Percentiles rank a stretch among this genome's conserved stretches.
These are phyloP conservation scores for Sciaenops ocellatus DNA, from an alignment of 2,797 vertebrate species.

Conservation along the genomic window DNA sequence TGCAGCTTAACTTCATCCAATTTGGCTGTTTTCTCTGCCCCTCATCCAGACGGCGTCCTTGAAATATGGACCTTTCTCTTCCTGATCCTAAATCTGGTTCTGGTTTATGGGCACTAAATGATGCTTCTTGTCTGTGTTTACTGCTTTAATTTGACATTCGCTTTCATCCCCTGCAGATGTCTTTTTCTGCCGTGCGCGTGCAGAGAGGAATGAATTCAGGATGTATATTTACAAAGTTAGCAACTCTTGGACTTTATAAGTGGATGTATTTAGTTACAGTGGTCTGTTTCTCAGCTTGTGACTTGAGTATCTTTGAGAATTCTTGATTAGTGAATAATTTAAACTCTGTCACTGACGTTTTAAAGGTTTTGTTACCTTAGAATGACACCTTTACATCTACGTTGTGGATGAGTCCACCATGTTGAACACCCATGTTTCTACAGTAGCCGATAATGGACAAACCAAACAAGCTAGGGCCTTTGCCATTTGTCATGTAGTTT, in stretches of 20 bases:
- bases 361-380: background rate
- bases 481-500: too few species aligned
- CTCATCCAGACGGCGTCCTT: slow-evolving; percentile 37
- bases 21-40: slow-evolving; percentile 52
- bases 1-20: slow-evolving; percentile 65
- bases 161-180: slow-evolving; percentile 44
- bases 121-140: slow-evolving; percentile 65
- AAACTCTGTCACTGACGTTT: background rate
- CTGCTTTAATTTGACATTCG: slow-evolving; percentile 55
- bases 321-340: background rate
- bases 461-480: too few species aligned
- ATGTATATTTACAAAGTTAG: slow-evolving; percentile 1
- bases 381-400: too few species aligned
- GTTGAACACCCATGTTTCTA: too few species aligned
- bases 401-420: too few species aligned
- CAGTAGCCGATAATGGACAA: too few species aligned
- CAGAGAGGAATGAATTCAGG: background rate
- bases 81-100: slow-evolving; percentile 26
- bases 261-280: background rate
- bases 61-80: slow-evolving; percentile 47
- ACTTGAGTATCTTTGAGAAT: background rate
- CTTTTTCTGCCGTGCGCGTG: slow-evolving; percentile 16
- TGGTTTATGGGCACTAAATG: slow-evolving; percentile 63
- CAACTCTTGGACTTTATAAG: slow-evolving; percentile 3
- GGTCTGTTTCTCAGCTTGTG: background rate